Evolutionary conservation across 1,140 invertebrate genomes (phyloP), one percentile per base, ranked within the genome.

Genomic region (Manduca sexta): DNA sequence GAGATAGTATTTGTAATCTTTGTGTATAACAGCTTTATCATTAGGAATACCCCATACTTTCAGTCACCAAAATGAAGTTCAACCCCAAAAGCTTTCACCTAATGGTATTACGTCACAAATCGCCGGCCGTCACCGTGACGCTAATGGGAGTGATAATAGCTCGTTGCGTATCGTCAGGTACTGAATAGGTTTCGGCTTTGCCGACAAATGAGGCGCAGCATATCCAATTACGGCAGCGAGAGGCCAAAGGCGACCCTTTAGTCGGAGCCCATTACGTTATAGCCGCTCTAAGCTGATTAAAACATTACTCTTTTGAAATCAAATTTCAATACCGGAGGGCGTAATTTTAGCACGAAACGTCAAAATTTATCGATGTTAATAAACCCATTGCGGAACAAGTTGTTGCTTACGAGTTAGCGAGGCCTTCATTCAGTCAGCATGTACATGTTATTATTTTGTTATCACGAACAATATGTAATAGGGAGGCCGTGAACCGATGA

Each of bases 171-270:
- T 53, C 43, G 58, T 45, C 57, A 49, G 55, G 61, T 70, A 64
- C 56, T 67, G 55, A 64, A 69, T 64, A 70, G 64, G 57, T 67
- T 68, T 75, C 49, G 56, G 64, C 63, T 69, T 69, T 63, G 56
- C 53, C 53, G 60, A 49, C 49, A 67, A 78, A 75, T 64, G 63
- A 65, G 65, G 49, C 66, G 57, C 50, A 57, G 54, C 56, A 61
- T 76, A 74, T 78, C 70, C 61, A 72, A 80, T 83, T 75, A 80
- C 71, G 51, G 60, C 34, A 53, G 47, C 60, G 54, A 49, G 49
- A 14, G 15, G 1, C 31, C 29, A 18, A 13, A 12, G 16, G 12
- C 49, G 47, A 41, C 49, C 63, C 64, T 60, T 45, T 47, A 50
- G 33, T 60, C 45, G 33, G 52, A 66, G 52, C 56, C 48, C 56